phyloP scores from a whole-genome alignment of 2,113 vertebrate genomes.

The Pterocles orientalis region DNA sequence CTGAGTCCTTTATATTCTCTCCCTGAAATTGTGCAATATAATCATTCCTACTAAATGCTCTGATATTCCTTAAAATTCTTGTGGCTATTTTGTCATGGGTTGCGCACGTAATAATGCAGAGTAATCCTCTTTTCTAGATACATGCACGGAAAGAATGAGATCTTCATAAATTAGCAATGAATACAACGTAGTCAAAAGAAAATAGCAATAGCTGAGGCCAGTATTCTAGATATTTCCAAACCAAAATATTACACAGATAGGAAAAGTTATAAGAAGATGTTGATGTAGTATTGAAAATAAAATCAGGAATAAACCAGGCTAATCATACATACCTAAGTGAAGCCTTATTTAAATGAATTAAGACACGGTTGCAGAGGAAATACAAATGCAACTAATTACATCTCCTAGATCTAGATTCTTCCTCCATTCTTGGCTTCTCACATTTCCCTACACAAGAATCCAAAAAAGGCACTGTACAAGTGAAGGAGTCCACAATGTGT shows the following conservation, averaged over 20 bases:
- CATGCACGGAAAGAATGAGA: not conserved
- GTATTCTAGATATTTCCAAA: not conserved
- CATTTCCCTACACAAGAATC: not conserved
- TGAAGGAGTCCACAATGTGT: not conserved
- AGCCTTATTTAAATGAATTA: not conserved
- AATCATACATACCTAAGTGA: not conserved
- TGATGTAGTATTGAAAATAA: not conserved
- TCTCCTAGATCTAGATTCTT: not conserved
- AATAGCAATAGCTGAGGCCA: not conserved
- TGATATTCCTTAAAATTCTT: not conserved
- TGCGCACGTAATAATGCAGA: not conserved
- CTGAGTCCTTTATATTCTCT: not conserved
- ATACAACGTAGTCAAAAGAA: not conserved
- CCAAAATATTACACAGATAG: not conserved
- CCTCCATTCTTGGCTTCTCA: not conserved
- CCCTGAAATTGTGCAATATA: conserved; percentile 1
- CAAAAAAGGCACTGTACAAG: not conserved
- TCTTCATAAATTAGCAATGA: not conserved
- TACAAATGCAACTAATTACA: not conserved
- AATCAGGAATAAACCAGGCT: not conserved
- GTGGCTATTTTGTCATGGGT: not conserved
- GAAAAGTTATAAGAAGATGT: not conserved
- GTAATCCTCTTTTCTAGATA: conserved; percentile 4
- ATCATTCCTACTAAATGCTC: not conserved
- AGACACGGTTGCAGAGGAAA: not conserved